These are phyloP conservation scores for Camelus bactrianus DNA, from an alignment of 2,113 vertebrate species.

Conservation along the genomic window DNA sequence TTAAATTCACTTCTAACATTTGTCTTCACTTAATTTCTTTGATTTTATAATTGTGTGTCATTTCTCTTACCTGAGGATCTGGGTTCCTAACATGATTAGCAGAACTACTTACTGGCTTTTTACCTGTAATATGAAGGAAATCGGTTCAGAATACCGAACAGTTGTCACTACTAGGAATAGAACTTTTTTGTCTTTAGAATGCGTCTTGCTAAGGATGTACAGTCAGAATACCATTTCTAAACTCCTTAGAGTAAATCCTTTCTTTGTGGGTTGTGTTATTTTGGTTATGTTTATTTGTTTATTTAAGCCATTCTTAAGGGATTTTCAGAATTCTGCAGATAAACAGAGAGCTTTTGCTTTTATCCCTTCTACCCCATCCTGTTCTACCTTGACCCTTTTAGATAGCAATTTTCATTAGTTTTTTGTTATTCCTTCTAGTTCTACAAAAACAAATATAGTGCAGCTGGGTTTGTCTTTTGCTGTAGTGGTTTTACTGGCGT, in stretches of 20 bases:
- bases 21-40: not conserved
- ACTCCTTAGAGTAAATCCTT: not conserved
- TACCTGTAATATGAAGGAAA: not conserved
- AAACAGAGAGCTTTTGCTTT: not conserved
- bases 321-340: not conserved
- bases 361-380: not conserved
- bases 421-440: not conserved
- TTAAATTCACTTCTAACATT: not conserved
- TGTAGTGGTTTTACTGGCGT: not conserved
- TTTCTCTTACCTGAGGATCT: not conserved
- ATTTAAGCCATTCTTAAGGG: not conserved
- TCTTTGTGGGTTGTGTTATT: not conserved
- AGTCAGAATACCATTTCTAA: conserved; percentile 30
- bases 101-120: not conserved
- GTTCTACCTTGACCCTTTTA: not conserved
- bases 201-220: not conserved
- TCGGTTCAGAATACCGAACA: not conserved
- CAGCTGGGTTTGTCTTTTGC: not conserved
- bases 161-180: not conserved
- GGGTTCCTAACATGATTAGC: not conserved
- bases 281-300: not conserved
- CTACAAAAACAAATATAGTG: not conserved
- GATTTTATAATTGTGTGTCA: not conserved
- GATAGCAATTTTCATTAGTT: not conserved
- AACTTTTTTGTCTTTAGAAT: not conserved